A percentile compares a stretch with the other conserved stretches of the same genome.
These are phyloP conservation scores for Lypha dubia DNA, from an alignment of 2,888 invertebrate species.

Conservation along the genomic window DNA sequence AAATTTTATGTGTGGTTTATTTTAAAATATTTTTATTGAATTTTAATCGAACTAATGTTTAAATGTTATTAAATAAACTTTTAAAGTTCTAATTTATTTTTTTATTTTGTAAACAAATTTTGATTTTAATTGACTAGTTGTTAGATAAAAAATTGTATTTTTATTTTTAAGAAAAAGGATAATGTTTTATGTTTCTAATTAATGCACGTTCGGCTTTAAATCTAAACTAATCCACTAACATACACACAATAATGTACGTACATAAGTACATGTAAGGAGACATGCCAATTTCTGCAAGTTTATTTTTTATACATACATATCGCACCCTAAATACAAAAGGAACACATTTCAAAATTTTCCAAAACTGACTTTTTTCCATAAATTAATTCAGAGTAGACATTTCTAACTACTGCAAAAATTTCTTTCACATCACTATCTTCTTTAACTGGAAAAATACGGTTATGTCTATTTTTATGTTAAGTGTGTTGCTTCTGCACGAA, in stretches of 20 bases:
- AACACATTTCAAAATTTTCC: too few species aligned
- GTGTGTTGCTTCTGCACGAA: too few species aligned
- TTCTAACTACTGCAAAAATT: too few species aligned
- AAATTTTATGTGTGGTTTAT: neutral
- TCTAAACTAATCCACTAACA: neutral
- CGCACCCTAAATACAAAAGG: too few species aligned
- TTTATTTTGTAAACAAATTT: slow-evolving; percentile 42
- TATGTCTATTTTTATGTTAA: too few species aligned
- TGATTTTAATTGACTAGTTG: slow-evolving; percentile 68
- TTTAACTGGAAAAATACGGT: too few species aligned
- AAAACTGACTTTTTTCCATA: too few species aligned
- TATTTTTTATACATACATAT: too few species aligned
- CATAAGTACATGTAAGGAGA: neutral
- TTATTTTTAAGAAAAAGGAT: slow-evolving; percentile 29
- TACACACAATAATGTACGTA: neutral
- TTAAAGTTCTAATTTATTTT: neutral
- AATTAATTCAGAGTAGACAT: too few species aligned
- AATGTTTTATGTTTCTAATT: slow-evolving; percentile 5
- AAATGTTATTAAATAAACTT: slow-evolving; percentile 11
- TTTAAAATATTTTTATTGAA: slow-evolving; percentile 22
- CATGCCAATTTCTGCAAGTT: neutral
- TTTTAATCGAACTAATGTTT: slow-evolving; percentile 23
- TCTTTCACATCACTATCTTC: too few species aligned
- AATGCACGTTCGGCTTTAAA: neutral
- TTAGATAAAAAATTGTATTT: slow-evolving; percentile 64